These are phyloP conservation scores for Eulemur albifrons DNA, from an alignment of 2,797 vertebrate genomes.

Conservation along the genomic window DNA sequence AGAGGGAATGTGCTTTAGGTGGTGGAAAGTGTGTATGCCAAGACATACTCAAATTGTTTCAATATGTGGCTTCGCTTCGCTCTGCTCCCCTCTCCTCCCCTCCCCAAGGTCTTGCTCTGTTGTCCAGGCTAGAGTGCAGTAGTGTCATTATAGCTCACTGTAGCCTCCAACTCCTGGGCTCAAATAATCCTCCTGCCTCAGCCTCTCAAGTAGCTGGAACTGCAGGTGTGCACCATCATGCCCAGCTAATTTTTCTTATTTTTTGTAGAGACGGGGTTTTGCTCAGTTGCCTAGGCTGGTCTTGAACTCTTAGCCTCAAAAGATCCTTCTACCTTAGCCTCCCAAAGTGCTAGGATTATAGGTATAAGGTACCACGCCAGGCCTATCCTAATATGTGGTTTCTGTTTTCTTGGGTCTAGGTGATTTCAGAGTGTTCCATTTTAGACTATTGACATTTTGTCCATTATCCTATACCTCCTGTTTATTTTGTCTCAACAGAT, in stretches of 20 bases:
- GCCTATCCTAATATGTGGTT: not conserved
- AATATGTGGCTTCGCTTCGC: too few species aligned
- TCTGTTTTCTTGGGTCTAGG: not conserved
- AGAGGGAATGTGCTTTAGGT: not conserved
- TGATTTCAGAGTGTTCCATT: conserved; percentile 15
- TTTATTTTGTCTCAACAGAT: not conserved
- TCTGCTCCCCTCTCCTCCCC: too few species aligned
- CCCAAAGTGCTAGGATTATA: not conserved
- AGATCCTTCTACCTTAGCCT: not conserved
- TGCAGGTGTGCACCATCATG: not conserved
- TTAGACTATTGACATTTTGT: not conserved
- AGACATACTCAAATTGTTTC: not conserved
- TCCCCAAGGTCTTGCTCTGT: not conserved
- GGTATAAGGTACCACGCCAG: not conserved
- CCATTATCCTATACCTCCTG: not conserved
- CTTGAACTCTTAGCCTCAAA: not conserved
- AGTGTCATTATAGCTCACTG: not conserved
- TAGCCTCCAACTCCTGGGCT: not conserved
- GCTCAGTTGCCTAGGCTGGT: not conserved
- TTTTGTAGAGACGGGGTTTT: not conserved
- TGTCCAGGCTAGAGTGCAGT: not conserved
- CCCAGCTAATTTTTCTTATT: not conserved
- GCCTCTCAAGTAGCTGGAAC: not conserved
- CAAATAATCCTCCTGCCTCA: not conserved
- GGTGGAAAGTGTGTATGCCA: not conserved